Percentiles rank a stretch among this genome's conserved stretches.
phyloP scores from a whole-genome alignment of 2,113 vertebrate genomes.

The Mellivora capensis region DNA sequence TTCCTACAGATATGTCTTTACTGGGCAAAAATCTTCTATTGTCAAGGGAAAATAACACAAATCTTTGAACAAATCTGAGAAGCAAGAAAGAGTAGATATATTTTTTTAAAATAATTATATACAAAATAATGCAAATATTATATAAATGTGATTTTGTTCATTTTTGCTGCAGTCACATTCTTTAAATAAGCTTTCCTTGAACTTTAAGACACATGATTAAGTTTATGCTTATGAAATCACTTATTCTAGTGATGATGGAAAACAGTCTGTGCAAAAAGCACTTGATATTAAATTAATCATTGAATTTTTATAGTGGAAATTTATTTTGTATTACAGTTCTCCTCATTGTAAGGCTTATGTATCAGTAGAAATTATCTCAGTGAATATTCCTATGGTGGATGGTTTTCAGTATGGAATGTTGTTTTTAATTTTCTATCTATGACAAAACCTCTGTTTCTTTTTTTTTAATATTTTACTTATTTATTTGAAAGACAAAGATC shows the following conservation, averaged over 20 bases:
- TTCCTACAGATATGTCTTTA: background rate
- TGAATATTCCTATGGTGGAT: background rate
- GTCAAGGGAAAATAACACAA: background rate
- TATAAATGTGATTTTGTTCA: background rate
- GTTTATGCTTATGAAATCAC: background rate
- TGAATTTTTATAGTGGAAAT: conserved; percentile 31
- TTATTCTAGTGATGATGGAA: background rate
- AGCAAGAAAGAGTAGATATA: background rate
- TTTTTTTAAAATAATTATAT: background rate
- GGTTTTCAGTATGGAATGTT: background rate
- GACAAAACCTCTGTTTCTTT: background rate
- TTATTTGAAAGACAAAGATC: too few relatives aligned
- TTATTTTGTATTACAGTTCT: conserved; percentile 49
- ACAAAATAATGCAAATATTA: background rate
- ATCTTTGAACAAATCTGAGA: background rate
- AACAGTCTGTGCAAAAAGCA: conserved; percentile 12
- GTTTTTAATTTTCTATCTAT: background rate
- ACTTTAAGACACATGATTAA: conserved; percentile 67
- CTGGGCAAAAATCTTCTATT: background rate
- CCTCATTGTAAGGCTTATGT: background rate
- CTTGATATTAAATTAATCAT: conserved; percentile 55
- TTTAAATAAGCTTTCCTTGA: conserved; percentile 40
- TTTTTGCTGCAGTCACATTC: conserved; percentile 57
- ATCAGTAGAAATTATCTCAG: background rate
- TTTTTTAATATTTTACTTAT: too few relatives aligned